Base-by-base conservation (phyloP, 2,797 vertebrate genomes). In the Chanos chanos region DNA sequence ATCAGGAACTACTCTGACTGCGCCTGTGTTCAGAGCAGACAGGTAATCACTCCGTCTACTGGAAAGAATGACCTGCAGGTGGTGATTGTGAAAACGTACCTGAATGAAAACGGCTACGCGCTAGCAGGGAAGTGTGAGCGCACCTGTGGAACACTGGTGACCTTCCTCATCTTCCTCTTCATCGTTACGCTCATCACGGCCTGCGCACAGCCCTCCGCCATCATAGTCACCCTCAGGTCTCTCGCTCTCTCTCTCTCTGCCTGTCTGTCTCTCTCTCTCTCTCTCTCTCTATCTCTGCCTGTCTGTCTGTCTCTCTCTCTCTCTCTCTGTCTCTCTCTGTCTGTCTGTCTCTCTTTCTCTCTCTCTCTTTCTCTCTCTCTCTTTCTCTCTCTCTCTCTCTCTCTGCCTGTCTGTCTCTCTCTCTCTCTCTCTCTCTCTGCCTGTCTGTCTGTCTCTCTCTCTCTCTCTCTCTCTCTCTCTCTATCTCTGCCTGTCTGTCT, bases 141-240 rank as follows among this genome's bases (percentile, higher is more conserved):
- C 53, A 88, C 92, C 76, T 98, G 96, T 84, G 93, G 89, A 70
- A 98, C 96, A 0, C 94, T 98, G 58, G 94, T 98, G 77, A 95
- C 96, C 0, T 98, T 98, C 87, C 89, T 98, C 70, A 83, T 95
- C 73, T 98, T 98, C 16, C 94, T 98, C 41, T 98, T 98, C 83
- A 97, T 98, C 21, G 96, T 98, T 61, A 98, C 94, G 2, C 93
- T 98, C 54, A 98, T 98, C 80, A 98, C 96, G 1, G 95, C 95
- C 0, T 98, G 96, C 1, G 96, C 93, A 10, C 96, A 98, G 65
- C 96, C 96, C 0, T 97, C 96, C 1, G 95, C 94, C 72, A 97
- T 98, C 87, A 98, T 98, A 33, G 96, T 98, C 70, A 98, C 96
- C 4, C 95, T 98, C 86, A 97, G 95, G 95, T 96, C 7, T 31